phyloP scores from a whole-genome alignment of 1,140 invertebrate genomes.

The Drosophila arawakana region DNA sequence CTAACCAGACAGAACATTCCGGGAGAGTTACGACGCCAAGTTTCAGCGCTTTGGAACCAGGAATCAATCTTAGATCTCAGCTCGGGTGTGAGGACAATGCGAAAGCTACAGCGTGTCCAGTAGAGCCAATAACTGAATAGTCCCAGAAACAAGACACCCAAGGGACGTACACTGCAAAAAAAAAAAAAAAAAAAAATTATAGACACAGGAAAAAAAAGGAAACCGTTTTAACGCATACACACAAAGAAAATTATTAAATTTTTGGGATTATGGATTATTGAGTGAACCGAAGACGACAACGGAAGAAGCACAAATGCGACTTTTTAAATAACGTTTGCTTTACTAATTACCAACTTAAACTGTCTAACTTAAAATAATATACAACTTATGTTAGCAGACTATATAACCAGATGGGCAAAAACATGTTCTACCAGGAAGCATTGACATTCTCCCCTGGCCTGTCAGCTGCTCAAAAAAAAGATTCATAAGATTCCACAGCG shows the following conservation, averaged over 20 bases:
- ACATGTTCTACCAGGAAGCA: slow-evolving; percentile 78
- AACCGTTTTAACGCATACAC: neutral
- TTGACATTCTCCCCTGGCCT: neutral
- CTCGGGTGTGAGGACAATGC: slow-evolving; percentile 70
- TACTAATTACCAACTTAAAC: slow-evolving; percentile 5
- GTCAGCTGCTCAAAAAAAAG: slow-evolving; percentile 7
- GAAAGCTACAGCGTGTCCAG: slow-evolving; percentile 73
- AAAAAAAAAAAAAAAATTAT: slow-evolving; percentile 18
- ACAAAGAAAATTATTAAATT: neutral
- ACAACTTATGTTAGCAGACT: neutral
- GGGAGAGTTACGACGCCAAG: slow-evolving; percentile 59
- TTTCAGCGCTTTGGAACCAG: slow-evolving; percentile 45
- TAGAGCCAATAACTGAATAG: slow-evolving; percentile 76
- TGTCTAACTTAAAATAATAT: neutral
- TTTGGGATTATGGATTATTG: neutral
- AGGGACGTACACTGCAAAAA: slow-evolving; percentile 68
- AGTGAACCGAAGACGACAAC: slow-evolving; percentile 45
- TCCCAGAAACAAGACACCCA: slow-evolving; percentile 70
- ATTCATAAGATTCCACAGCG: slow-evolving; percentile 36
- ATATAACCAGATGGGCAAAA: slow-evolving; percentile 20
- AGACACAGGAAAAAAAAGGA: neutral
- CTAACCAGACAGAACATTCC: slow-evolving; percentile 71
- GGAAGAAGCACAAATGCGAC: slow-evolving; percentile 41
- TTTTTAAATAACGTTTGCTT: slow-evolving; percentile 2
- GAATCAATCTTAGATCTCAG: slow-evolving; percentile 55